A percentile compares a stretch with the other conserved stretches of the same genome.
phyloP scores from a whole-genome alignment of 1,140 invertebrate species.

The Marisa cornuarietis region DNA sequence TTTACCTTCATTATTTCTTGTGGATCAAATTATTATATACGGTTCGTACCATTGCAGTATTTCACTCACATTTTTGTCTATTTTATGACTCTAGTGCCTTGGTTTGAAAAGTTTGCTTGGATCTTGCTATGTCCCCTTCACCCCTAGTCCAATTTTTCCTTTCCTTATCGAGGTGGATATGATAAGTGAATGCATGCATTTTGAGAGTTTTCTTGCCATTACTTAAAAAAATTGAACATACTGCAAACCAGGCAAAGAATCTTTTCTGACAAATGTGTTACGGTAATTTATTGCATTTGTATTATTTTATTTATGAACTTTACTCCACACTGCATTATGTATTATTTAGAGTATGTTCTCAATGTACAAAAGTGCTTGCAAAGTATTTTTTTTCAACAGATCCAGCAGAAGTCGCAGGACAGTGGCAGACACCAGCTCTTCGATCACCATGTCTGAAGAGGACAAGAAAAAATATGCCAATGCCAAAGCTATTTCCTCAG shows the following conservation, averaged over 20 bases:
- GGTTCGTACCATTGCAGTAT: no score
- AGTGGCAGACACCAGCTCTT: constrained; percentile 38
- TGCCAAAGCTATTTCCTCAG: constrained; percentile 97
- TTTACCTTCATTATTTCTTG: no score
- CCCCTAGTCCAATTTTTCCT: no score
- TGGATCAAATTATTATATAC: no score
- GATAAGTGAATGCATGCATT: neutral
- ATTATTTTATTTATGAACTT: neutral
- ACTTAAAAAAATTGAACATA: no score
- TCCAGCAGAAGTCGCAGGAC: constrained; percentile 51
- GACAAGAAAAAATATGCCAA: constrained; percentile 95
- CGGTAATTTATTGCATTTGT: no score
- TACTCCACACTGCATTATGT: neutral
- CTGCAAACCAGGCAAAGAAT: no score
- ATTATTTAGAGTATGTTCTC: neutral
- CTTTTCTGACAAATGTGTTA: neutral
- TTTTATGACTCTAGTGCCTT: no score
- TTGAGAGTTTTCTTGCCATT: neutral
- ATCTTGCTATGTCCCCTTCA: no score
- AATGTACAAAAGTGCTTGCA: neutral
- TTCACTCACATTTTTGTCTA: no score
- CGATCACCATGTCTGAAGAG: constrained; percentile 37
- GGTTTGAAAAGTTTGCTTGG: no score
- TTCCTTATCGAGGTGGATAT: neutral
- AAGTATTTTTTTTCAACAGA: constrained; percentile 29